A percentile compares a stretch with the other conserved stretches of the same genome.
These are phyloP conservation scores for Cottus gobio DNA, from an alignment of 2,113 vertebrate genomes.

Conservation along the genomic window DNA sequence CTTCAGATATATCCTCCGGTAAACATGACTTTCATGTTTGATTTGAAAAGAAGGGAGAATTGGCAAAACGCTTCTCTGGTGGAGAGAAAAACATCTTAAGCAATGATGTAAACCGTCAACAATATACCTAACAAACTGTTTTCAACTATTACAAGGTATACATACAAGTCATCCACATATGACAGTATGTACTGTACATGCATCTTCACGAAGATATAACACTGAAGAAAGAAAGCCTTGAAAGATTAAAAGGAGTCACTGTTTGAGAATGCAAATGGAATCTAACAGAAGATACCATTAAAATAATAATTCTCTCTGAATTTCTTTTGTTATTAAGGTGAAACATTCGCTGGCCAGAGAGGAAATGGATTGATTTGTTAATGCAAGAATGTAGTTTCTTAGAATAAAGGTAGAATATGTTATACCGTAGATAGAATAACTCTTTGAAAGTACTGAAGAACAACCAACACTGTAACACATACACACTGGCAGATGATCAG, in stretches of 20 bases:
- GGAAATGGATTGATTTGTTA: constrained; percentile 21
- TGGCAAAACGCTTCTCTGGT: neutral
- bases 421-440: neutral
- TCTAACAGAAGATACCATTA: neutral
- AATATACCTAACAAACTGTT: neutral
- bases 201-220: constrained; percentile 9
- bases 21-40: constrained; percentile 5
- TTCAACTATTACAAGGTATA: neutral
- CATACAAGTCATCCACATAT: constrained; percentile 26
- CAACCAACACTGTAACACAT: neutral
- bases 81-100: neutral
- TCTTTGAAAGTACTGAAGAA: neutral
- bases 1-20: neutral
- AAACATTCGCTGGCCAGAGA: neutral
- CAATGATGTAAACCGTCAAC: constrained; percentile 4
- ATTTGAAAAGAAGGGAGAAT: neutral
- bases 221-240: neutral
- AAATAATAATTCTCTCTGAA: neutral
- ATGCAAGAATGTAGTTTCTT: constrained; percentile 2
- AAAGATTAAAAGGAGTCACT: constrained; percentile 35
- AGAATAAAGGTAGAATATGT: neutral
- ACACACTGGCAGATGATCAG: constrained; percentile 4
- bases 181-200: neutral
- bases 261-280: neutral
- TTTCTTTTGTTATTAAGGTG: neutral